phyloP scores from a whole-genome alignment of 2,797 vertebrate genomes.

The Oreonectes daqikongensis region DNA sequence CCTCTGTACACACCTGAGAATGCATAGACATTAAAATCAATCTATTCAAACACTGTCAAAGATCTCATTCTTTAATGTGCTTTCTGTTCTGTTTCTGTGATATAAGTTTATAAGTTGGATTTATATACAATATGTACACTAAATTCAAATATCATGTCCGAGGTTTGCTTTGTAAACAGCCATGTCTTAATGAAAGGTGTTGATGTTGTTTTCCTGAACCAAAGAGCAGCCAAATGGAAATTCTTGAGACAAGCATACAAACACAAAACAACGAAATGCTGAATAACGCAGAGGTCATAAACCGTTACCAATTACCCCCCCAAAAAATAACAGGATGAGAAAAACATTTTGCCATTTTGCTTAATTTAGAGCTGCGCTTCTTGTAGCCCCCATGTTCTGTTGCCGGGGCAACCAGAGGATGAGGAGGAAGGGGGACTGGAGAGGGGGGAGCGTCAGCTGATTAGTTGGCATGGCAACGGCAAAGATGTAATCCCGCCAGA shows the following conservation, averaged over 20 bases:
- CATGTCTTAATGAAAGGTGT: conserved; percentile 30
- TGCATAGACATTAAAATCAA: conserved; percentile 3
- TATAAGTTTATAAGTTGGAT: not conserved
- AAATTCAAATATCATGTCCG: not conserved
- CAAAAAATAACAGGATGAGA: conserved; percentile 45
- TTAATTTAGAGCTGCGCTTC: conserved; percentile 92
- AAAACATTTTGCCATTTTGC: conserved; percentile 92
- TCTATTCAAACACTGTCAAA: not conserved
- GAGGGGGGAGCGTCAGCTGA: conserved; percentile 89
- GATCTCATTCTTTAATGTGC: not conserved
- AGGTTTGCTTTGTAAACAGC: not conserved
- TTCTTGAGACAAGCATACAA: conserved; percentile 20
- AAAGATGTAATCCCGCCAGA: conserved; percentile 99
- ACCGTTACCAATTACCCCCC: conserved; percentile 94
- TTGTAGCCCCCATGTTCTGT: conserved; percentile 86
- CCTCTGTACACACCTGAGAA: conserved; percentile 95
- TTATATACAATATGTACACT: not conserved
- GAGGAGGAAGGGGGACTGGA: conserved; percentile 54
- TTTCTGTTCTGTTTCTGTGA: not conserved
- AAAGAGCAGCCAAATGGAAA: conserved; percentile 13
- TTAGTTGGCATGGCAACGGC: conserved; percentile 99
- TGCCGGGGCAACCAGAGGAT: conserved; percentile 90
- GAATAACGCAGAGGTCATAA: conserved; percentile 79
- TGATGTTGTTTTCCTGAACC: conserved; percentile 1
- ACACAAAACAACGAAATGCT: conserved; percentile 33